Conservation (phyloP, 2,888 invertebrate species). For the Chirona hameri region DNA sequence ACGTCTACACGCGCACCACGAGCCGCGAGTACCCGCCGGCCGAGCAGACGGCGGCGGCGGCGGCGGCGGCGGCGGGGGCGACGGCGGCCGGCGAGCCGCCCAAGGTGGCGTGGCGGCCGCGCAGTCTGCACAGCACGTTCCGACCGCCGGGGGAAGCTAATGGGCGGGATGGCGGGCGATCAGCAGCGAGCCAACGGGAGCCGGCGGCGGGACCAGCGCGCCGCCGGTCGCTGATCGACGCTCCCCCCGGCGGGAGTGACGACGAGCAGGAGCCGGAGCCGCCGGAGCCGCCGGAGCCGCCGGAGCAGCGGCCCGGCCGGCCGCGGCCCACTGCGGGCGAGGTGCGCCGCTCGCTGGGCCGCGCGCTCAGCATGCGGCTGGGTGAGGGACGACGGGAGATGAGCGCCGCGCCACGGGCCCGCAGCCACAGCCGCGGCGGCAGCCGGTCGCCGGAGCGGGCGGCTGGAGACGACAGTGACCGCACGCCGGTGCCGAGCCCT, state of each 20-base stretch:
- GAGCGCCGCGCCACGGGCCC: background rate
- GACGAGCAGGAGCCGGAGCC: background rate
- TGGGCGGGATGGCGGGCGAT: conserved; percentile 27
- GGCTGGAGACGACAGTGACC: background rate
- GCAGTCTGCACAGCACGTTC: background rate
- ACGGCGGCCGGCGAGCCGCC: conserved; percentile 3
- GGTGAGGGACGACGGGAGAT: background rate
- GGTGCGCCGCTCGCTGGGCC: background rate
- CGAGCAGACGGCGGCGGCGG: too few species aligned
- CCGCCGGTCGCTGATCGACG: conserved; percentile 22
- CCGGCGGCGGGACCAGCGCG: conserved; percentile 5
- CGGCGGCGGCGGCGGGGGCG: too few species aligned
- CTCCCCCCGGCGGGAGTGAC: background rate
- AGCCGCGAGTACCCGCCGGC: conserved; percentile 2
- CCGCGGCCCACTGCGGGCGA: background rate
- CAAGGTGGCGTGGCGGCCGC: conserved; percentile 27
- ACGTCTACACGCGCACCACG: conserved; percentile 10
- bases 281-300: too few species aligned
- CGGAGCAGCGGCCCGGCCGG: background rate
- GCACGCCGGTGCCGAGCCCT: background rate
- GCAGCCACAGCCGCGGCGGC: background rate
- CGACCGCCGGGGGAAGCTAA: conserved; percentile 27
- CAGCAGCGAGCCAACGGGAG: background rate
- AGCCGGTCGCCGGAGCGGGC: background rate
- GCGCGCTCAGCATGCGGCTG: background rate